Percentiles rank a stretch among this genome's conserved stretches.
Evolutionary conservation across 2,888 invertebrate genomes (phyloP).

Genomic region (Ectemnius cavifrons): DNA sequence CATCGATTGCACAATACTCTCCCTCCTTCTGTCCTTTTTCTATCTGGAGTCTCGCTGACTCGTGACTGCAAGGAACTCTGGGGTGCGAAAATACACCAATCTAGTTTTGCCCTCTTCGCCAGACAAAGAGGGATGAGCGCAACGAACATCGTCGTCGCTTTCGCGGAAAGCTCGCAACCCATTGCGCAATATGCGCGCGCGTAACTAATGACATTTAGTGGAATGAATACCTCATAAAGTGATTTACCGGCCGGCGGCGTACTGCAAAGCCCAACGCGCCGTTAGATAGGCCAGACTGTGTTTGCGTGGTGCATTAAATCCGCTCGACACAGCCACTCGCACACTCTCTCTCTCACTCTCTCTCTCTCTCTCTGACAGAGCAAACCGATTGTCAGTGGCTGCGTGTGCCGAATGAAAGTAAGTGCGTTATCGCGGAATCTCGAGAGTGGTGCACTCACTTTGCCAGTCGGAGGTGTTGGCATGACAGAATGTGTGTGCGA

Average conservation of each 20-base stretch:
- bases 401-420: background rate
- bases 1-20: constrained; percentile 56
- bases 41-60: background rate
- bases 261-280: background rate
- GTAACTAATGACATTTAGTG: constrained; percentile 1
- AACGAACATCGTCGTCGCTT: constrained; percentile 8
- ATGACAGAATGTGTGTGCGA: background rate
- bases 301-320: no score
- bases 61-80: constrained; percentile 35
- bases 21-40: no score
- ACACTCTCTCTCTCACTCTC: background rate
- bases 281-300: no score
- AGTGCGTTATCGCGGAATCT: constrained; percentile 1
- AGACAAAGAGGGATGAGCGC: background rate
- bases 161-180: background rate
- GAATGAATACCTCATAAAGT: constrained; percentile 7
- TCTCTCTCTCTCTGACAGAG: background rate
- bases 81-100: constrained; percentile 54
- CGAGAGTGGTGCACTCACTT: background rate
- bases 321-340: no score
- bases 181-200: background rate
- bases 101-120: background rate
- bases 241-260: constrained; percentile 3
- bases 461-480: background rate
- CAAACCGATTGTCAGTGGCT: background rate